phyloP scores from a whole-genome alignment of 2,797 vertebrate species.

The Clangula hyemalis region DNA sequence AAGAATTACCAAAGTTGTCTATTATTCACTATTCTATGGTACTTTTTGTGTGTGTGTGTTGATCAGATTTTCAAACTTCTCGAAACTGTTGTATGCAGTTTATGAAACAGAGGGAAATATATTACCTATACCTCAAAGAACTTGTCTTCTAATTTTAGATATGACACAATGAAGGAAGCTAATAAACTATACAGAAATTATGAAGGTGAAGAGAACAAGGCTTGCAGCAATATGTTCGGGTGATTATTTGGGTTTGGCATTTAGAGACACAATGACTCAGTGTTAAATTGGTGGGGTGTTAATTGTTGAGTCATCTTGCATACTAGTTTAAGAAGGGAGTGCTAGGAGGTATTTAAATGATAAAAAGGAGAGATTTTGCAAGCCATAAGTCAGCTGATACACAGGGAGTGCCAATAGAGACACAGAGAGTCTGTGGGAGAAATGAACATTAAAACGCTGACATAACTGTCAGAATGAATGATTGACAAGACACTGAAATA shows the following conservation, averaged over 20 bases:
- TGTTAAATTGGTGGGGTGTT: background rate
- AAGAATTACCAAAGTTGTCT: background rate
- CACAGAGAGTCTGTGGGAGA: background rate
- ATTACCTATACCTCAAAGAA: background rate
- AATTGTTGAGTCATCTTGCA: background rate
- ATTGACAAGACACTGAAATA: background rate
- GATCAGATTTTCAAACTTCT: background rate
- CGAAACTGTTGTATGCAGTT: background rate
- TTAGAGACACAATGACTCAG: background rate
- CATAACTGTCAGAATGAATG: background rate
- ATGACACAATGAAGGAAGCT: background rate
- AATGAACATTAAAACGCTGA: background rate
- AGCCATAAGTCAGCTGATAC: background rate
- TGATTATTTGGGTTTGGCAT: background rate
- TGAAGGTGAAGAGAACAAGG: background rate
- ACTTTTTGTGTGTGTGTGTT: background rate
- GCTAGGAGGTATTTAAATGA: background rate
- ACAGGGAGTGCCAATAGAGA: background rate
- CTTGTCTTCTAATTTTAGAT: slow-evolving; percentile 16
- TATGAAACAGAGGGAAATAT: background rate
- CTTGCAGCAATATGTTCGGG: background rate
- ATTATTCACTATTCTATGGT: background rate
- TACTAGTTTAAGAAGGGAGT: background rate
- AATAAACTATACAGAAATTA: background rate
- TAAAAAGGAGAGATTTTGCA: background rate